Evolutionary conservation across 2,113 vertebrate genomes (phyloP).

Genomic region (Trogon surrucura): DNA sequence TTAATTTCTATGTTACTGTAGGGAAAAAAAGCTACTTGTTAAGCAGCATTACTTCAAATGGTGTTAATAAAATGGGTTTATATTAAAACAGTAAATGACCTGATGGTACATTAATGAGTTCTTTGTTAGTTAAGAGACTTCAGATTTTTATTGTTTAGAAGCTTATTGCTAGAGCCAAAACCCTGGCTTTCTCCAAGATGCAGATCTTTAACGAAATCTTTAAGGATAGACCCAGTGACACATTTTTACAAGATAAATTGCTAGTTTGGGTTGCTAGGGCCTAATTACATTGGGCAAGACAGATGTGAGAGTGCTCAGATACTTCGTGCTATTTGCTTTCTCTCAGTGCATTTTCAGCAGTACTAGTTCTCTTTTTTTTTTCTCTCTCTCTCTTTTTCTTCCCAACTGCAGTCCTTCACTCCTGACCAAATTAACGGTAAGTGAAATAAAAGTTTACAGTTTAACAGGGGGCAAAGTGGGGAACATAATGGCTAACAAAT

Average conservation of each 20-base stretch:
- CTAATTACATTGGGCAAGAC: background rate
- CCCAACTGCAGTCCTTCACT: conserved; percentile 82
- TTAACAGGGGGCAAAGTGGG: background rate
- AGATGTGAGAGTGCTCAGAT: background rate
- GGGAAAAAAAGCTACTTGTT: background rate
- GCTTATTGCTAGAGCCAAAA: background rate
- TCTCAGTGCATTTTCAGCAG: conserved; percentile 82
- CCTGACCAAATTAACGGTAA: conserved; percentile 85
- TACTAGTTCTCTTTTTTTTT: conserved; percentile 68
- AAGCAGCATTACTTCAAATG: background rate
- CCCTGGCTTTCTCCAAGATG: background rate
- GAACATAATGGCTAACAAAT: background rate
- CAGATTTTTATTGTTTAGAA: background rate
- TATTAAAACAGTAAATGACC: background rate
- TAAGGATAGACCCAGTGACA: background rate
- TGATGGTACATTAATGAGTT: background rate
- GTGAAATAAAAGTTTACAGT: conserved; percentile 63
- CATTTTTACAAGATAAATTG: background rate
- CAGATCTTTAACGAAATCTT: conserved; percentile 10
- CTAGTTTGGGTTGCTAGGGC: background rate
- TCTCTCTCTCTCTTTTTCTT: conserved; percentile 50
- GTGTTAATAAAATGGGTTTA: background rate
- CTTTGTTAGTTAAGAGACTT: conserved; percentile 14
- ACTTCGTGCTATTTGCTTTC: conserved; percentile 22
- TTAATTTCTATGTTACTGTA: background rate